Conservation (phyloP, 1,140 invertebrate species). For the Lucilia sericata region DNA sequence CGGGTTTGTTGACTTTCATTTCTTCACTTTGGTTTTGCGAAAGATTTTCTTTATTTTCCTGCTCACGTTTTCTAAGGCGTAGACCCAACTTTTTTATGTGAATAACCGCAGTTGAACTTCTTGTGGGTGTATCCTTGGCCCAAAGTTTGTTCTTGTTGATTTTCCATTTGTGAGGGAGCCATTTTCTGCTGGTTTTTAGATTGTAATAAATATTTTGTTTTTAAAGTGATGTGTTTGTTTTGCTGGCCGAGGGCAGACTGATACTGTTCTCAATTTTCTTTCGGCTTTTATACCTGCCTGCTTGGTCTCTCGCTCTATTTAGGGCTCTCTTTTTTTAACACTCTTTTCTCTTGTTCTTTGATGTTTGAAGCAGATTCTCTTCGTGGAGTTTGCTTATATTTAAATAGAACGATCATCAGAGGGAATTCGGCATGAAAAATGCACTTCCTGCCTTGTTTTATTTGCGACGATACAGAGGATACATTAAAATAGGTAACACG, state of each 20-base stretch:
- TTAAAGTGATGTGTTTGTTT: slow-evolving; percentile 22
- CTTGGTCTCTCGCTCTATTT: background rate
- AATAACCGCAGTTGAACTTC: slow-evolving; percentile 42
- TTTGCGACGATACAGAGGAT: too few relatives aligned
- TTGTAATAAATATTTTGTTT: background rate
- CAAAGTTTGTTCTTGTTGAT: slow-evolving; percentile 32
- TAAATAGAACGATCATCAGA: too few relatives aligned
- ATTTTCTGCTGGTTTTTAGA: background rate
- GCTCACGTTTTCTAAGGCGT: background rate
- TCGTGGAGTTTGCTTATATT: too few relatives aligned
- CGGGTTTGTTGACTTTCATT: background rate
- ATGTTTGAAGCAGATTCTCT: too few relatives aligned
- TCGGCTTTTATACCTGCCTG: slow-evolving; percentile 18
- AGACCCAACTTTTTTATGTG: slow-evolving; percentile 42
- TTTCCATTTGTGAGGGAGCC: slow-evolving; percentile 35
- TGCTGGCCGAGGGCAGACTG: slow-evolving; percentile 6
- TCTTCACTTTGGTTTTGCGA: background rate
- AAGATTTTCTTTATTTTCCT: slow-evolving; percentile 8
- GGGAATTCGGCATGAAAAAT: too few relatives aligned
- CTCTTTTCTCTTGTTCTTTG: background rate
- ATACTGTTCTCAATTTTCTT: background rate
- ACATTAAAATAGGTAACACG: too few relatives aligned
- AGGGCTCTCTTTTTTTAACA: background rate
- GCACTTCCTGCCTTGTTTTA: too few relatives aligned
- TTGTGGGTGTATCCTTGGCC: slow-evolving; percentile 44